These are phyloP conservation scores for Hydrotaea cyrtoneurina DNA, from an alignment of 2,888 invertebrate species.

Conservation along the genomic window DNA sequence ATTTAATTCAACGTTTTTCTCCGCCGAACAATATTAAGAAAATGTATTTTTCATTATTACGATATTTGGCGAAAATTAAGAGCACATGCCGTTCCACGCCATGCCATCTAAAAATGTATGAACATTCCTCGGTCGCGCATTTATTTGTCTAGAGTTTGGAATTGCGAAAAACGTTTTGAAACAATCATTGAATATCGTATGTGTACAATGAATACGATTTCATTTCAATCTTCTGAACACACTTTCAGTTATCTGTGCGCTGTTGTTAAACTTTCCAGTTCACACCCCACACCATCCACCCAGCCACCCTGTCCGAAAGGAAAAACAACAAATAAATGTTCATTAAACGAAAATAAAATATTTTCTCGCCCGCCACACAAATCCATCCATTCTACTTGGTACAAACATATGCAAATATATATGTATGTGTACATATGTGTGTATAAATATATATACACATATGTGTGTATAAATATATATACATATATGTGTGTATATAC, in stretches of 20 bases:
- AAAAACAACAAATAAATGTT: not conserved
- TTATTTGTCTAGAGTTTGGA: conserved; percentile 3
- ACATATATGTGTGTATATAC: too few species aligned
- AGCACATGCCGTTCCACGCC: too few species aligned
- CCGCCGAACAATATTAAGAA: too few species aligned
- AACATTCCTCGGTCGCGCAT: not conserved
- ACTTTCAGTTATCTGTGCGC: not conserved
- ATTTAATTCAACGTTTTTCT: too few species aligned
- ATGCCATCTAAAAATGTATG: not conserved
- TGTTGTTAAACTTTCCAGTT: not conserved
- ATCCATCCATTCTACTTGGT: too few species aligned
- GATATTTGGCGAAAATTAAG: not conserved
- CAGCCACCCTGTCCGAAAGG: not conserved
- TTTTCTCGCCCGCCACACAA: too few species aligned
- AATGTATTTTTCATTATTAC: not conserved
- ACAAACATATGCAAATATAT: too few species aligned
- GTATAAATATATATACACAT: too few species aligned
- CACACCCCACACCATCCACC: not conserved
- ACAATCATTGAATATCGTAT: not conserved
- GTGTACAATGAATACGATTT: not conserved
- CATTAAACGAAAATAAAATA: not conserved
- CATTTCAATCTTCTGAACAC: not conserved
- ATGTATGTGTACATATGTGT: too few species aligned
- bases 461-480: too few species aligned
- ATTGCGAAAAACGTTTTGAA: conserved; percentile 11